Base-by-base conservation (phyloP, 2,113 vertebrate genomes). In the Fregata magnificens region DNA sequence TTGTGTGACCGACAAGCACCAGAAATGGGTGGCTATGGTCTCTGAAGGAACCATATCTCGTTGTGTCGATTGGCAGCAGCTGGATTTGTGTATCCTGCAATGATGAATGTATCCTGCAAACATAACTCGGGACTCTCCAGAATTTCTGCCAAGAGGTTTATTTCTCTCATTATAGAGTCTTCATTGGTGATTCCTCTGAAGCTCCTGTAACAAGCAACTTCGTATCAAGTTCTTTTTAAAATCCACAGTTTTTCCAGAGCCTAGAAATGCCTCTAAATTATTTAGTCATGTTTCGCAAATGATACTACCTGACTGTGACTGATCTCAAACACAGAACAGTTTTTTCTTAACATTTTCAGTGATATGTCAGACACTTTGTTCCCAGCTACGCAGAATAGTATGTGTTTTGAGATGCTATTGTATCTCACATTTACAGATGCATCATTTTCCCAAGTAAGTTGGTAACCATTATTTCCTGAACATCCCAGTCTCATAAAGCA, bases 51-150 rank as follows among this genome's bases (percentile, higher is more conserved):
- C 99, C 99, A 99, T 84, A 99, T 99, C 97, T 99, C 99, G 13
- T 99, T 99, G 72, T 98, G 98, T 13, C 98, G 98, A 69, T 98
- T 95, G 95, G 96, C 97, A 36, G 98, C 98, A 7, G 99, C 99
- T 0, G 99, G 99, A 90, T 99, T 99, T n/a, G 98, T 99, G 95
- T 99, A 99, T 69, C 98, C 98, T 1, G 99, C 99, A 36, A 99
- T 97, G 31, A 99, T 99, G 97, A 99, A 99, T 0, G 98, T 98
- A 87, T 99, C 97, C 34, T 90, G 98, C 88, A 98, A 53, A 16
- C 95, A 98, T 32, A 97, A 9, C 32, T 88, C 98, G 0, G 98
- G 98, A 16, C 96, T 96, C 79, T 99, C 98, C n/a, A 99, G 97
- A 24, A 98, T 62, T 84, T 98, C 99, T 0, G 98, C 98, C 98